Base-by-base conservation (phyloP, 2,888 invertebrate genomes). In the Calameuta pallipes region DNA sequence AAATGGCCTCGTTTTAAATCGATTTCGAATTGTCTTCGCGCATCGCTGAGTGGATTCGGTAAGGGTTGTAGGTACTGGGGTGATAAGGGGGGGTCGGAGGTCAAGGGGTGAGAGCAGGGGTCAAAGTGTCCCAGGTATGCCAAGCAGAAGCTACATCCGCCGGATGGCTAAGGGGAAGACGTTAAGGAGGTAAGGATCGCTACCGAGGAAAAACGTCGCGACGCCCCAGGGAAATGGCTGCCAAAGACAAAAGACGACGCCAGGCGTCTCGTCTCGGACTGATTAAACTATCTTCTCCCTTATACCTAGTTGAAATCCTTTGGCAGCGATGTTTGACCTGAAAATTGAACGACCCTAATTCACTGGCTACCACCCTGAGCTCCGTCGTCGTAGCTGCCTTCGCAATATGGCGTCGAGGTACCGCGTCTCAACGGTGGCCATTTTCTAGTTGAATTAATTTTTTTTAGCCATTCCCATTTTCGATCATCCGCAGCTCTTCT, bases 1-100 rank as follows among this genome's bases (percentile, higher is more conserved):
- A 86, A 87, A 88, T 87, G 85, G 83, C 86, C 87, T 86, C 87
- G 85, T 89, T 88, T 87, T 85, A 86, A 89, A 89, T 90, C 88
- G 89, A 90, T 89, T 89, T 86, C 86, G 85, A 89, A 89, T 87
- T 85, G 88, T 89, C 89, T 88, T 85, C 77, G 80, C 78, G 80
- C 81, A 79, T 82, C 85, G 83, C 81, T 83, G 83, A 85, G 80
- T 85, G 84, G 82, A 87, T 89, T 85, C 81, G 80, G 79, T 74
- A 75, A 56, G 56, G 56, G 56, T 56, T 9, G 12, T 23, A 56
- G 23, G 2, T 56, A 1, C 9, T 56, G 56, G 41, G 1, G 23
- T 6, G 33, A 4, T 33, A 33, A 2, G 9, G 23, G 9, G 23
- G 56, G 56, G 9, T 23, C 2, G 6, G 37, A 12, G 37, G 37